Evolutionary conservation across 2,113 vertebrate species (phyloP).

Genomic region (Struthio camelus): DNA sequence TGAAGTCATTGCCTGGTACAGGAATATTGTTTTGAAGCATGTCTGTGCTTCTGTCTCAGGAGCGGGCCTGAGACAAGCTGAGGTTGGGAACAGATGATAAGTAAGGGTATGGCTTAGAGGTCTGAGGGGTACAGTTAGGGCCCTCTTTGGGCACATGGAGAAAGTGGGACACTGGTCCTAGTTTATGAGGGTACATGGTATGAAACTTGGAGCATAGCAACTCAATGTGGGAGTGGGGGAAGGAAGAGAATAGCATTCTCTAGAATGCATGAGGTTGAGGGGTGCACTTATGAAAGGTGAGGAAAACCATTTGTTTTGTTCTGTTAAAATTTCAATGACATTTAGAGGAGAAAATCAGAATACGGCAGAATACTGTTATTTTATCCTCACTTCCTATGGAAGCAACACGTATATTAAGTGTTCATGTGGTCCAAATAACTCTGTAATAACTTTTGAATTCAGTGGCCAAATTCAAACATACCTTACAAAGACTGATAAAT

Average conservation of each 20-base stretch:
- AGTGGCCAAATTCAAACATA: not conserved
- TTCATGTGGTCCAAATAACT: no score
- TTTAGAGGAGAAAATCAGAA: not conserved
- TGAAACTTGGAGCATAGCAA: not conserved
- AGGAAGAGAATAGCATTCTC: not conserved
- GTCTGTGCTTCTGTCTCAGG: not conserved
- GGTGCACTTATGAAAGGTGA: not conserved
- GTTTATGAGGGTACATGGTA: not conserved
- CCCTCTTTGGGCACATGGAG: not conserved
- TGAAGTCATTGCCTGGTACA: not conserved
- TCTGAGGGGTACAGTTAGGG: not conserved
- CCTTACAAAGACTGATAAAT: not conserved
- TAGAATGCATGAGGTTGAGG: not conserved
- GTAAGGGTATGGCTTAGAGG: not conserved
- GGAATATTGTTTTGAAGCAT: not conserved
- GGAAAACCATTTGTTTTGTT: not conserved
- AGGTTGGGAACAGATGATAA: not conserved
- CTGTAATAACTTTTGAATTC: not conserved
- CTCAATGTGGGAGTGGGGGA: not conserved
- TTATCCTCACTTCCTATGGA: not conserved
- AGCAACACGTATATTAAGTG: not conserved
- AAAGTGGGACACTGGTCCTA: not conserved
- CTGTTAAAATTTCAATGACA: not conserved
- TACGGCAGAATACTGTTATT: not conserved
- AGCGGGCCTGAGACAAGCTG: accelerated